Evolutionary conservation across 2,888 invertebrate genomes (phyloP), one percentile per base, ranked within the genome.

Genomic region (Podotricha telesiphe): DNA sequence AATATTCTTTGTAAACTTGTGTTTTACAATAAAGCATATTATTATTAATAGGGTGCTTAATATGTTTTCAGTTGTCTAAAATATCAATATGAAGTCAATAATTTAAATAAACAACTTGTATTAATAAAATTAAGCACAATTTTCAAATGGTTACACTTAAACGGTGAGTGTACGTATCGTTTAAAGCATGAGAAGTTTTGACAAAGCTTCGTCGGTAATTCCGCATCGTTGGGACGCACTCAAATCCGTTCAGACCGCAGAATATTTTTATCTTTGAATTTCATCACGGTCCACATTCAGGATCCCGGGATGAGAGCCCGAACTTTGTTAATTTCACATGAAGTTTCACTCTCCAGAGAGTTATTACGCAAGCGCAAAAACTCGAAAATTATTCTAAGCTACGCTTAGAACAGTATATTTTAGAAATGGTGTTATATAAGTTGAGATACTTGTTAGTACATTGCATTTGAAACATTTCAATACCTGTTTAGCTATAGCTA

Each of bases 261-360:
- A 80, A 83, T 84, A 86, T 87, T 86, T 59, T 88, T 88, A 87
- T 87, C 88, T 85, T 85, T 80, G 82, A 89, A 88, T 89, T 88
- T 85, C 87, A 86, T 86, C 86, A 85, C 87, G 87, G 86, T 89
- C 87, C 86, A 86, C 84, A 84, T 83, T 82, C 80, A 80, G 79
- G 85, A 85, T 83, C 82, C 82, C 81, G 80, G 78, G 80, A 82
- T 81, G 79, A 82, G 62, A 79, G 84, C 74, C 74, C 76, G 76
- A 91, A 91, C 89, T 91, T 91, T 90, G 91, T 88, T 89, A 91
- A 91, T 91, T 90, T 90, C 80, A 83, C 85, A 82, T 81, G 82
- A 89, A 91, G 86, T 91, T 91, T 78, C 75, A 74, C 81, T 78
- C 89, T 85, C 86, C 42, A 76, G 86, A 82, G 91, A 80, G 85